phyloP scores from a whole-genome alignment of 2,888 invertebrate species.

The Cotesia congregata region DNA sequence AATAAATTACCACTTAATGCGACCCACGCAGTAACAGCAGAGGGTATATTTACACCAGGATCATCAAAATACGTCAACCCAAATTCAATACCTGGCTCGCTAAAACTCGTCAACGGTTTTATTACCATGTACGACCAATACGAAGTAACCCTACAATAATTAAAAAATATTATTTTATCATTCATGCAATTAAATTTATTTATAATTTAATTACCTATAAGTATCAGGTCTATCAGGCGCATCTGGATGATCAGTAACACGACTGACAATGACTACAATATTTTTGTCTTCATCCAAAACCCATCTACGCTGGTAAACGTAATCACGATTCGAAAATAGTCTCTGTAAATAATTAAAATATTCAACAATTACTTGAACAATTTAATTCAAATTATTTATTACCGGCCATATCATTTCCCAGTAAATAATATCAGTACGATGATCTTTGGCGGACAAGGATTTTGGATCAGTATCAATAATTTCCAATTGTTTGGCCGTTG shows the following conservation, averaged over 20 bases:
- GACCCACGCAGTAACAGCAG: conserved; percentile 81
- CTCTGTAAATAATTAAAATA: conserved; percentile 71
- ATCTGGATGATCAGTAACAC: conserved; percentile 79
- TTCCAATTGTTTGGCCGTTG: conserved; percentile 80
- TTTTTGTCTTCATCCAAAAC: conserved; percentile 74
- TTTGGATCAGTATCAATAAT: conserved; percentile 78
- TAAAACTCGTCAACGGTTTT: conserved; percentile 76
- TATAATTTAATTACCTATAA: conserved; percentile 71
- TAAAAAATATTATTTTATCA: background rate
- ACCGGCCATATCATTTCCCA: conserved; percentile 94
- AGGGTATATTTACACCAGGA: conserved; percentile 84
- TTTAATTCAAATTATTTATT: conserved; percentile 48
- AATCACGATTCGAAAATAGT: conserved; percentile 88
- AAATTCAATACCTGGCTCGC: conserved; percentile 83
- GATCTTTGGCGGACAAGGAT: conserved; percentile 66
- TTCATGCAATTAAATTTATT: background rate
- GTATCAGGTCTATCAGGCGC: conserved; percentile 79
- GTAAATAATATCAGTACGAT: conserved; percentile 81
- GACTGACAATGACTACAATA: conserved; percentile 77
- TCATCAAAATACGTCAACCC: conserved; percentile 90
- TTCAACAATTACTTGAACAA: background rate
- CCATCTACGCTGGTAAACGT: conserved; percentile 80
- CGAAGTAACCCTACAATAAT: conserved; percentile 74
- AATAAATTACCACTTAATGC: conserved; percentile 70
- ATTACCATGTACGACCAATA: conserved; percentile 93